Evolutionary conservation across 2,113 vertebrate genomes (phyloP).

Genomic region (Acanthochromis polyacanthus): DNA sequence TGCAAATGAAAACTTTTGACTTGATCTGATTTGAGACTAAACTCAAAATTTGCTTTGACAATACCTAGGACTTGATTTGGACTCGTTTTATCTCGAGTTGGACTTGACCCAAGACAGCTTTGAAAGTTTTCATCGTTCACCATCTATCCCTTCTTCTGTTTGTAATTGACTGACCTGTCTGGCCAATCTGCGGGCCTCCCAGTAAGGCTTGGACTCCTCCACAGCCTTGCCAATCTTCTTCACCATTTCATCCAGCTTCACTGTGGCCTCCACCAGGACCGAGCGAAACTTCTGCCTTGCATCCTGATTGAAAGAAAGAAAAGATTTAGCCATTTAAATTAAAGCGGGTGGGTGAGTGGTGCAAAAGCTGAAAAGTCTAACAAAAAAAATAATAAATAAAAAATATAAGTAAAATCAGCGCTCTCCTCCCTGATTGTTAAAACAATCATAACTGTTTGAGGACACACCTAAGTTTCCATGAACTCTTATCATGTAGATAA

Average conservation of each 20-base stretch:
- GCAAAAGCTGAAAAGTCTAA: not conserved
- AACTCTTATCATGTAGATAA: too few relatives aligned
- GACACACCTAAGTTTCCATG: too few relatives aligned
- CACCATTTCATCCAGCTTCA: conserved; percentile 94
- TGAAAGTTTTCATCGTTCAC: not conserved
- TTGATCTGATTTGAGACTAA: not conserved
- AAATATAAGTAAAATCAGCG: too few relatives aligned
- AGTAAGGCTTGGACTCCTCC: conserved; percentile 98
- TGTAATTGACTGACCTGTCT: conserved; percentile 87
- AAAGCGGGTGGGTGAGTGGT: not conserved
- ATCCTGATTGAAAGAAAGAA: conserved; percentile 82
- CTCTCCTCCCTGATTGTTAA: not conserved
- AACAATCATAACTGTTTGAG: too few relatives aligned
- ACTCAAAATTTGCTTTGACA: not conserved
- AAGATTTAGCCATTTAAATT: not conserved
- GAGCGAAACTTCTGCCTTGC: conserved; percentile 95
- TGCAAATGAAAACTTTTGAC: too few relatives aligned
- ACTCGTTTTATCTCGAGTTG: too few relatives aligned
- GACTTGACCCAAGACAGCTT: not conserved
- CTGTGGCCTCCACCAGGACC: conserved; percentile 92
- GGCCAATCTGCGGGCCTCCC: conserved; percentile 94
- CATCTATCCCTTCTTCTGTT: not conserved
- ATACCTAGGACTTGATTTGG: too few relatives aligned
- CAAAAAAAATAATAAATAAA: too few relatives aligned
- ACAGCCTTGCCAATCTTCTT: conserved; percentile 97